Conservation (phyloP, 2,113 vertebrate genomes). For the Limnothrissa miodon region DNA sequence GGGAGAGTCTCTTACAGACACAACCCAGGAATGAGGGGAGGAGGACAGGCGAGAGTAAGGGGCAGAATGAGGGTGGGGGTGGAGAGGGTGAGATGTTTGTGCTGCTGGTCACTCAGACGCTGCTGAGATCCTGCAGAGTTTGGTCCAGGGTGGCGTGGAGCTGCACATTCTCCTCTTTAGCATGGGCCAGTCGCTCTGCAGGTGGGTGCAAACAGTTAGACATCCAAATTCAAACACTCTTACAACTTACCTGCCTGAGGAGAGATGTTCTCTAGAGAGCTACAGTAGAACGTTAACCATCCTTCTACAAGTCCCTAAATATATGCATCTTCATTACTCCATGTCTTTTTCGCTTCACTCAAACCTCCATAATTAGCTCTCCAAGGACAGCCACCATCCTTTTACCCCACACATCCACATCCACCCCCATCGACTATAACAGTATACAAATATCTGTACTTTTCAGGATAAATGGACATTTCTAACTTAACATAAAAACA, state of each 20-base stretch:
- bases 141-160: slow-evolving; percentile 81
- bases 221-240: background rate
- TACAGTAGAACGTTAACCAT: background rate
- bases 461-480: too few species aligned
- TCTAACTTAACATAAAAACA: background rate
- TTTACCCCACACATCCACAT: too few species aligned
- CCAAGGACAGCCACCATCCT: too few species aligned
- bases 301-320: background rate
- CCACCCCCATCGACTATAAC: slow-evolving; percentile 13
- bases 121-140: slow-evolving; percentile 81
- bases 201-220: background rate
- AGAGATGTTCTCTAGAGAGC: background rate
- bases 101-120: slow-evolving; percentile 65
- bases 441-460: background rate
- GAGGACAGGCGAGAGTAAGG: background rate
- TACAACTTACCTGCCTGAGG: background rate
- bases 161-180: slow-evolving; percentile 82
- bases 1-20: background rate
- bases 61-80: background rate
- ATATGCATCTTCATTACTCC: background rate
- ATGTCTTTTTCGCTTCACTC: background rate
- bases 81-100: background rate
- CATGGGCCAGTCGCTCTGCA: slow-evolving; percentile 80
- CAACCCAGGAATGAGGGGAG: background rate
- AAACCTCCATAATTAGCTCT: too few species aligned